These are phyloP conservation scores for Ciconia stormi DNA, from an alignment of 2,113 vertebrate genomes.

Conservation along the genomic window DNA sequence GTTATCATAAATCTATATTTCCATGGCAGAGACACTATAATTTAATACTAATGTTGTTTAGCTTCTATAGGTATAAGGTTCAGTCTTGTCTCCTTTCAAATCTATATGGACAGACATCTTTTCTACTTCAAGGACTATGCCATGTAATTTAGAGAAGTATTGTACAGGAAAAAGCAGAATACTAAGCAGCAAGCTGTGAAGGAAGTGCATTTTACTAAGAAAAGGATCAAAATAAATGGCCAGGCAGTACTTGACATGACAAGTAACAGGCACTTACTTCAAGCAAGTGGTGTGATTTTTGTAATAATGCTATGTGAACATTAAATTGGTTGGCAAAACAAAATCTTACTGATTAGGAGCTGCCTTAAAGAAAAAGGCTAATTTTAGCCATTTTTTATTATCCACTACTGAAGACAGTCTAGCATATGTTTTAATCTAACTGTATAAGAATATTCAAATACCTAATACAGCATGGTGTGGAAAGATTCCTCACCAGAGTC, in stretches of 20 bases:
- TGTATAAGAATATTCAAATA: neutral
- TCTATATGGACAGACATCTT: neutral
- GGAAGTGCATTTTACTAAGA: neutral
- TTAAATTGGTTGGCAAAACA: neutral
- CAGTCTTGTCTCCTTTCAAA: neutral
- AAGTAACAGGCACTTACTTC: neutral
- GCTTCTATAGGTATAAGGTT: neutral
- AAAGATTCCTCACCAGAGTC: neutral
- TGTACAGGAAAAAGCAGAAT: neutral
- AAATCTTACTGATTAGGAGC: neutral
- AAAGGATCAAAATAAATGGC: neutral
- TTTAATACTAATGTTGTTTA: slow-evolving; percentile 22
- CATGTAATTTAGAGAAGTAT: neutral
- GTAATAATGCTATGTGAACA: neutral
- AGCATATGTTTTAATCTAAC: neutral
- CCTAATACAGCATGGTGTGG: neutral
- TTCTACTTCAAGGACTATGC: neutral
- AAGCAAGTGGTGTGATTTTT: neutral
- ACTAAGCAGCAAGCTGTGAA: neutral
- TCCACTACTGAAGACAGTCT: neutral
- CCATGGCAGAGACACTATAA: neutral
- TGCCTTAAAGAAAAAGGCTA: neutral
- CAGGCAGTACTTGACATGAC: neutral
- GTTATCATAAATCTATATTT: slow-evolving; percentile 34
- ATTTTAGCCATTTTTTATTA: neutral